Percentiles rank a stretch among this genome's conserved stretches.
Evolutionary conservation across 2,888 invertebrate genomes (phyloP).

Genomic region (Cynaeus angustus): DNA sequence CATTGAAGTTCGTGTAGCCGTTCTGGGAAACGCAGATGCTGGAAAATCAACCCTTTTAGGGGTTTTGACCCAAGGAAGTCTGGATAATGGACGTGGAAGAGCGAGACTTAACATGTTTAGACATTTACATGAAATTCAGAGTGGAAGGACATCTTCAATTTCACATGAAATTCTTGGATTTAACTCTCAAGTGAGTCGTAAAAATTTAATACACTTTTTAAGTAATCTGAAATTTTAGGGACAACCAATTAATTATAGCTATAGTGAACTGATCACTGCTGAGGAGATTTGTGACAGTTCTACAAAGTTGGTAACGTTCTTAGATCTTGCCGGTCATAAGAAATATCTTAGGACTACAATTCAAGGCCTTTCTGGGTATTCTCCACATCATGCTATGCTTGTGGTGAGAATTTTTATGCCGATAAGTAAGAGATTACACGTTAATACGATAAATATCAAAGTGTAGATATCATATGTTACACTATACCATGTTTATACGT

Average conservation of each 20-base stretch:
- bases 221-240: slow-evolving; percentile 72
- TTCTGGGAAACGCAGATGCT: slow-evolving; percentile 95
- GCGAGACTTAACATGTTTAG: slow-evolving; percentile 96
- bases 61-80: slow-evolving; percentile 95
- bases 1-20: slow-evolving; percentile 90
- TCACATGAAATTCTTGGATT: slow-evolving; percentile 98
- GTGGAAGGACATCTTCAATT: slow-evolving; percentile 95
- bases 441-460: too few species aligned
- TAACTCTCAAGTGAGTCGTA: slow-evolving; percentile 78
- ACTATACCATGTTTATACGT: too few species aligned
- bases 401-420: slow-evolving; percentile 75
- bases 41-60: slow-evolving; percentile 98
- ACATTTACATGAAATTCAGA: slow-evolving; percentile 95
- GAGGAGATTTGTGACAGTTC: slow-evolving; percentile 96
- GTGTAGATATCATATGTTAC: too few species aligned
- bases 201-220: background rate
- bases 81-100: slow-evolving; percentile 96
- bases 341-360: slow-evolving; percentile 97
- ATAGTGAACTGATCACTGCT: slow-evolving; percentile 90
- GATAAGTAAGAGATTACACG: too few species aligned
- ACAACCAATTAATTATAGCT: slow-evolving; percentile 90
- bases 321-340: slow-evolving; percentile 96
- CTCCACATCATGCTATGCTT: slow-evolving; percentile 92
- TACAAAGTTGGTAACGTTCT: slow-evolving; percentile 93
- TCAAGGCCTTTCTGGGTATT: slow-evolving; percentile 94